Evolutionary conservation across 2,113 vertebrate species (phyloP), one percentile per base, ranked within the genome.

Genomic region (Elaphurus davidianus): DNA sequence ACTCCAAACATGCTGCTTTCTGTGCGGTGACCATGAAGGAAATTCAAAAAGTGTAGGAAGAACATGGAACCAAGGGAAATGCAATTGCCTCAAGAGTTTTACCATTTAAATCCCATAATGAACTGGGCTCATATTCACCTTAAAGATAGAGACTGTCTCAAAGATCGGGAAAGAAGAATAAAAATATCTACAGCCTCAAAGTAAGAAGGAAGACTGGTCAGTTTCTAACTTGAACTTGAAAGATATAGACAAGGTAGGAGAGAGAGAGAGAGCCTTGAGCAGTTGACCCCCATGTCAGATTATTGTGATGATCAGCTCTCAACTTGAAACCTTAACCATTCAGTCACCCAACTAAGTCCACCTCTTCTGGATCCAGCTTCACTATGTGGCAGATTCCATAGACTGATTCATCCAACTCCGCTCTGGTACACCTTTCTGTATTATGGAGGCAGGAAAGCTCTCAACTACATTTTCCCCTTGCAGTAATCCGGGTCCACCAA

Each of bases 341-440:
- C 54, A 81, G 2, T 83, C 23, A 47, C 3, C 13, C 12, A 83
- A 1, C 40, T 47, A 59, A 33, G 71, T 83, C 45, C 25, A 52
- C n/a, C 3, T 94, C n/a, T 25, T 94, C 9, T 62, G 28, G 1
- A 43, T 76, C 23, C 0, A 21, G 23, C 17, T 19, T 67, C 16
- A 14, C 3, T 50, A 30, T 6, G 60, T 28, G 6, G 27, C 1
- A 40, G 45, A 67, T 50, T 79, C 43, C 78, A 40, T 0, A 50
- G 28, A 43, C 13, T 52, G 50, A 27, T 25, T 85, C 40, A 23
- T 23, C 87, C n/a, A 82, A 1, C 6, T 2, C 12, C 2, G 0
- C 33, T 36, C 60, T 62, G 14, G 33, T 10, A 17, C 50, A 23
- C 4, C 9, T 83, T 92, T 60, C 71, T 87, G 21, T n/a, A 47